phyloP scores from a whole-genome alignment of 1,140 invertebrate genomes.

The Philopotamus ludificatus region DNA sequence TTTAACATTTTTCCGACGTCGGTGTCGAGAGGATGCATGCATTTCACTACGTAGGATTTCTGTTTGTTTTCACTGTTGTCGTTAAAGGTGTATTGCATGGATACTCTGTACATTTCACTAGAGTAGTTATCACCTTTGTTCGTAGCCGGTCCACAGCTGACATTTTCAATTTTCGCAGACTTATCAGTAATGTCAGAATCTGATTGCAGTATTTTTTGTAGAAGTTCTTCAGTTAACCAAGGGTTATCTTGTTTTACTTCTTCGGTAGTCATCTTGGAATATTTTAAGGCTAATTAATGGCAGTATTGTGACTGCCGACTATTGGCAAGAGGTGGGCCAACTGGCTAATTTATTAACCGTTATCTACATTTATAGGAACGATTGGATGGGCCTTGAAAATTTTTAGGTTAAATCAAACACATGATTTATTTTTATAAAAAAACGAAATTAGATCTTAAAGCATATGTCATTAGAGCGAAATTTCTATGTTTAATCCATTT shows the following conservation, averaged over 20 bases:
- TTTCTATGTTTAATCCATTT: no score
- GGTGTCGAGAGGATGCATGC: conserved; percentile 25
- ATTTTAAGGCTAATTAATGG: no score
- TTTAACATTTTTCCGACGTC: conserved; percentile 25
- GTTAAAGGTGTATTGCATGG: not conserved
- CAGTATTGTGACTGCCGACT: no score
- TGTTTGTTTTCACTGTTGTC: not conserved
- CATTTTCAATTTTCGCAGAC: conserved; percentile 10
- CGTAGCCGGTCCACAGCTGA: conserved; percentile 13
- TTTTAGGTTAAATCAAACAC: no score
- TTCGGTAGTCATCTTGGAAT: not conserved
- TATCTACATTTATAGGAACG: no score
- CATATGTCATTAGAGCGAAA: no score
- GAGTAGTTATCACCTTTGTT: conserved; percentile 37
- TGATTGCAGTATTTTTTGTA: conserved; percentile 19
- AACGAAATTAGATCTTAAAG: no score
- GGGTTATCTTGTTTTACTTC: not conserved
- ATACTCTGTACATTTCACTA: conserved; percentile 25
- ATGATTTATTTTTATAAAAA: no score
- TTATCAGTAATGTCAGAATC: conserved; percentile 1
- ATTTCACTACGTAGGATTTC: conserved; percentile 34
- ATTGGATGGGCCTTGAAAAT: no score
- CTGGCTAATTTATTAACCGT: no score
- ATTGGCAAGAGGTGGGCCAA: no score
- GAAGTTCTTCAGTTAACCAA: conserved; percentile 31